Percentiles rank a stretch among this genome's conserved stretches.
Evolutionary conservation across 2,113 vertebrate genomes (phyloP).

Genomic region (Herpailurus yagouaroundi): DNA sequence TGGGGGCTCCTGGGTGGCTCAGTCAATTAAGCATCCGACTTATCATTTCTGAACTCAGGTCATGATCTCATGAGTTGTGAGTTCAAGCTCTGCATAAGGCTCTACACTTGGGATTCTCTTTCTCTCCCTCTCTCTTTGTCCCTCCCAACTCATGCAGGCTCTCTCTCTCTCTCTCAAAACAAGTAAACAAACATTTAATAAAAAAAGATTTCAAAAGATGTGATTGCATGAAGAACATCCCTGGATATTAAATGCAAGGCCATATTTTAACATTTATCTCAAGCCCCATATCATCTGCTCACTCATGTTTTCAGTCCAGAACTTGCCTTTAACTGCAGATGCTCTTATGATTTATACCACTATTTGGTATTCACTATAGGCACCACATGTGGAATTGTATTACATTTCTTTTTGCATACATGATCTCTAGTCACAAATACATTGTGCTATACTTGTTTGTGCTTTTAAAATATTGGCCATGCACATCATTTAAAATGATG

Average conservation of each 20-base stretch:
- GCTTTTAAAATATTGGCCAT: neutral
- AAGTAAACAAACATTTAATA: no score
- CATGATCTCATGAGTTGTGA: no score
- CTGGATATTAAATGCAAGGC: neutral
- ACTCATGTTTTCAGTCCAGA: neutral
- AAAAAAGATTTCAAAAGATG: neutral
- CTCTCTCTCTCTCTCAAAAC: no score
- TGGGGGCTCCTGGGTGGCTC: no score
- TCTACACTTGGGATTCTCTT: no score
- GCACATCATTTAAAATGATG: neutral
- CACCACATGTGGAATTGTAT: neutral
- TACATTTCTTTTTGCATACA: neutral
- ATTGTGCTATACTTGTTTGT: neutral
- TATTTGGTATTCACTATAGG: neutral
- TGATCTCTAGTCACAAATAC: neutral
- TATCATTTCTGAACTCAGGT: no score
- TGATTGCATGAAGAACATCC: neutral
- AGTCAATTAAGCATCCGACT: no score
- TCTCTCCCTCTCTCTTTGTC: no score
- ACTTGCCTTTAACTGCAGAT: neutral
- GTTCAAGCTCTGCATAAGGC: no score
- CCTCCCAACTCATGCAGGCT: no score
- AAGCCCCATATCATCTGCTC: neutral
- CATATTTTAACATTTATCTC: neutral
- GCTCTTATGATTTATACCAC: neutral